Conservation (phyloP, 2,888 invertebrate species). For the Eristalinus sepulchralis region DNA sequence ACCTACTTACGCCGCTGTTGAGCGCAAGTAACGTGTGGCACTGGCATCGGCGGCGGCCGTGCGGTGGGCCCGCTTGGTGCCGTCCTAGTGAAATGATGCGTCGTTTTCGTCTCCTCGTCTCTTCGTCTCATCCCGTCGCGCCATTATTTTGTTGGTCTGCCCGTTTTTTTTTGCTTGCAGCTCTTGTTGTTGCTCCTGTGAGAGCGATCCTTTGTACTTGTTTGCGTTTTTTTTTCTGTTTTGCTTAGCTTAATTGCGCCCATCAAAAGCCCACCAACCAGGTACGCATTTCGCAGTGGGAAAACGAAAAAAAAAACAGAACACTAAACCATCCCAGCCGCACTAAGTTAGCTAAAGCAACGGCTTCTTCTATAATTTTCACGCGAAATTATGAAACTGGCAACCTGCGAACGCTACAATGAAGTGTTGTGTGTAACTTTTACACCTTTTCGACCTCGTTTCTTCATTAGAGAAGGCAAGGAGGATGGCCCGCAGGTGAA, state of each 20-base stretch:
- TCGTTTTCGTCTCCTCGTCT: not conserved
- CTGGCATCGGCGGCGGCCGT: not conserved
- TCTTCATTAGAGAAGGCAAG: conserved; percentile 60
- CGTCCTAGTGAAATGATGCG: conserved; percentile 60
- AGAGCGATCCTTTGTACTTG: not conserved
- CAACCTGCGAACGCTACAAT: conserved; percentile 63
- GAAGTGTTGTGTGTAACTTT: conserved; percentile 70
- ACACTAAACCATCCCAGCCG: conserved; percentile 1
- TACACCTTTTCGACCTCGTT: conserved; percentile 71
- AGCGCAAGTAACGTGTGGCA: conserved; percentile 32
- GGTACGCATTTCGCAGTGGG: conserved; percentile 20
- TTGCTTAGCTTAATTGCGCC: conserved; percentile 65
- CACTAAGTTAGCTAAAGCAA: conserved; percentile 39
- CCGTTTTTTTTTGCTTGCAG: not conserved
- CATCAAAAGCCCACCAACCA: conserved; percentile 42
- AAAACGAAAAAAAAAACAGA: not conserved
- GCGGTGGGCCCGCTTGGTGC: not conserved
- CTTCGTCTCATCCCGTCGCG: no score
- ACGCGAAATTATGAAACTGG: conserved; percentile 68
- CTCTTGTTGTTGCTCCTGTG: not conserved
- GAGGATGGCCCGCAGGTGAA: conserved; percentile 65
- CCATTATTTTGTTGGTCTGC: not conserved
- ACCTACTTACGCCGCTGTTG: conserved; percentile 45
- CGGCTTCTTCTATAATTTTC: conserved; percentile 67
- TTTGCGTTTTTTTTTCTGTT: conserved; percentile 30